Conservation (phyloP, 2,888 invertebrate species). For the Dendrolimus houi region DNA sequence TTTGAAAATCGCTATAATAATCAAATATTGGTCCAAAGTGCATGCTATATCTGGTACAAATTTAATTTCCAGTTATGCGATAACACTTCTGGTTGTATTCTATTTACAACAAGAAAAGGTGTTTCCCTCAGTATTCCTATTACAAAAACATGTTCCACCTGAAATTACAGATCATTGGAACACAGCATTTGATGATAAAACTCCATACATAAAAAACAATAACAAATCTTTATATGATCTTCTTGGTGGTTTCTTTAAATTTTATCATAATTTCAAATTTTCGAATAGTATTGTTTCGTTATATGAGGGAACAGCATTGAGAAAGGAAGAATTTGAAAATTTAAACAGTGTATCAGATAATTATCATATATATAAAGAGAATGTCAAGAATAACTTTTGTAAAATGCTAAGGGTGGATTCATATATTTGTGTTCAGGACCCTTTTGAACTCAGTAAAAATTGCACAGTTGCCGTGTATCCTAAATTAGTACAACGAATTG, state of each 20-base stretch:
- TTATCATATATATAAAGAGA: conserved; percentile 54
- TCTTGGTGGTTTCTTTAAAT: conserved; percentile 79
- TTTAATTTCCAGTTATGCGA: conserved; percentile 80
- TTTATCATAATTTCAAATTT: conserved; percentile 76
- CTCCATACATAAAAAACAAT: conserved; percentile 20
- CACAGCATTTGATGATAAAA: conserved; percentile 60
- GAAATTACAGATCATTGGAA: conserved; percentile 75
- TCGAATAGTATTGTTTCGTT: conserved; percentile 74
- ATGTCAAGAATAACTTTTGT: conserved; percentile 19
- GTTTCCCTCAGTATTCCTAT: conserved; percentile 68
- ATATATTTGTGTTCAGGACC: conserved; percentile 77
- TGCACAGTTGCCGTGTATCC: conserved; percentile 35
- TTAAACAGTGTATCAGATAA: conserved; percentile 21
- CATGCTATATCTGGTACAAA: conserved; percentile 74
- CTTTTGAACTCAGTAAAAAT: conserved; percentile 76
- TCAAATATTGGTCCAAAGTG: conserved; percentile 85
- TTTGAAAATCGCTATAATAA: conserved; percentile 75
- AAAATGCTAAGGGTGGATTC: conserved; percentile 34
- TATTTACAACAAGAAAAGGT: conserved; percentile 80
- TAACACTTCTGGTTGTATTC: conserved; percentile 81
- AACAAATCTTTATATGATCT: conserved; percentile 58
- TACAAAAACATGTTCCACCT: conserved; percentile 46
- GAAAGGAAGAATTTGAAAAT: conserved; percentile 39
- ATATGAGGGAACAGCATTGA: conserved; percentile 67
- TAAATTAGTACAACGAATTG: conserved; percentile 19